Percentiles rank a stretch among this genome's conserved stretches.
Evolutionary conservation across 2,888 invertebrate species (phyloP).

Genomic region (Tineola bisselliella): DNA sequence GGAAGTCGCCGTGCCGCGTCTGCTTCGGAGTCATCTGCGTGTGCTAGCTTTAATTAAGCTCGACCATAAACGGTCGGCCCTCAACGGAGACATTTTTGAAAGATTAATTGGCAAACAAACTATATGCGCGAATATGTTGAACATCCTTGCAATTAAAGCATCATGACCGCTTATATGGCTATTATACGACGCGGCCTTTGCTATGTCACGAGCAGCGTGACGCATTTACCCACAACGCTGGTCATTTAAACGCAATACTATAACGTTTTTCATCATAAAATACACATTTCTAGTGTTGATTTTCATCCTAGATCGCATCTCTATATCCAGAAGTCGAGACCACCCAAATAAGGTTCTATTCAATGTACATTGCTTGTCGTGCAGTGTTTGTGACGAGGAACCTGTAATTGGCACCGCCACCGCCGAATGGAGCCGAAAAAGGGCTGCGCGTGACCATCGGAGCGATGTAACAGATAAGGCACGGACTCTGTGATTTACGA

Average conservation of each 20-base stretch:
- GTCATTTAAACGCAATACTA: neutral
- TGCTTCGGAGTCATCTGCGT: conserved; percentile 22
- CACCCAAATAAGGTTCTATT: conserved; percentile 22
- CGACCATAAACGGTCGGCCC: conserved; percentile 42
- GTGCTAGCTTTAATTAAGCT: conserved; percentile 46
- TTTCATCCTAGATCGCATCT: neutral
- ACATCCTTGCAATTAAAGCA: conserved; percentile 5
- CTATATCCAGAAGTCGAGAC: conserved; percentile 14
- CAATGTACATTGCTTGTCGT: conserved; percentile 15
- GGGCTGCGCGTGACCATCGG: conserved; percentile 24
- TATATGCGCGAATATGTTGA: neutral
- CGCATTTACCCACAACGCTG: neutral
- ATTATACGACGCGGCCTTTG: neutral
- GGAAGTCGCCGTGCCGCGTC: conserved; percentile 22
- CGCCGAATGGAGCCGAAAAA: conserved; percentile 18
- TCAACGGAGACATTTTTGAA: conserved; percentile 30
- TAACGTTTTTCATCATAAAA: neutral
- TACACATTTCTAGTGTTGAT: neutral
- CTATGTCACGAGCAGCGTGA: neutral
- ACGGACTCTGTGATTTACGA: conserved; percentile 21
- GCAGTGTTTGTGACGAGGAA: conserved; percentile 12
- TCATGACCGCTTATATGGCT: conserved; percentile 8
- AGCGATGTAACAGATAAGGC: conserved; percentile 16
- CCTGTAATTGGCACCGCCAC: conserved; percentile 25
- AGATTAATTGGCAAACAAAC: conserved; percentile 11